These are phyloP conservation scores for Sinocyclocheilus maitianheensis DNA, from an alignment of 2,113 vertebrate species.

Conservation along the genomic window DNA sequence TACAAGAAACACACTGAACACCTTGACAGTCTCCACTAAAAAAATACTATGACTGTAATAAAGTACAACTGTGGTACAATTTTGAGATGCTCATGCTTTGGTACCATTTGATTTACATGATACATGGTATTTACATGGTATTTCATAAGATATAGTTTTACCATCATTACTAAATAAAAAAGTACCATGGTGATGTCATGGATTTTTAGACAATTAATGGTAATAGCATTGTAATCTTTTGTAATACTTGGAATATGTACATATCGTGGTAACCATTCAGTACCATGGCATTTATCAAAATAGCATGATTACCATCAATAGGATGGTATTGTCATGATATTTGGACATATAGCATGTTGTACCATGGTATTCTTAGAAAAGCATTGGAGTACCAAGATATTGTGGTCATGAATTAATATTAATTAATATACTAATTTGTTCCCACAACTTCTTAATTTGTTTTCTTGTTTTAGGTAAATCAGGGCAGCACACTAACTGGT, in stretches of 20 bases:
- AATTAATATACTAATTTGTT: not conserved
- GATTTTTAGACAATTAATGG: not conserved
- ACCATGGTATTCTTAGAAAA: not conserved
- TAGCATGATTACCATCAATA: too few relatives aligned
- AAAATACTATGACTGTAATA: not conserved
- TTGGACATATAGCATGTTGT: not conserved
- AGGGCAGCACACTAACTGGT: not conserved
- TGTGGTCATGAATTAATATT: not conserved
- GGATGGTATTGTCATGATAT: not conserved
- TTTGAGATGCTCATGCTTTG: not conserved
- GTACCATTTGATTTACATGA: not conserved
- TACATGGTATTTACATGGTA: not conserved
- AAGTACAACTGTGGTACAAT: not conserved
- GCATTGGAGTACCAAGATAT: not conserved
- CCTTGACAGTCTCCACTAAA: not conserved
- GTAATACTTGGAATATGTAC: not conserved
- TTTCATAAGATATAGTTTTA: not conserved
- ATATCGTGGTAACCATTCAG: not conserved
- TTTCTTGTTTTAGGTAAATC: not conserved
- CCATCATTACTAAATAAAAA: not conserved
- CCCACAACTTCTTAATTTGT: not conserved
- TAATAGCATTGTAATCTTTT: not conserved
- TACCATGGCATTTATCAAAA: not conserved
- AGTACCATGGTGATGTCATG: not conserved
- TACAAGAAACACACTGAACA: conserved; percentile 13